phyloP scores from a whole-genome alignment of 2,797 vertebrate species.

The Falco biarmicus region DNA sequence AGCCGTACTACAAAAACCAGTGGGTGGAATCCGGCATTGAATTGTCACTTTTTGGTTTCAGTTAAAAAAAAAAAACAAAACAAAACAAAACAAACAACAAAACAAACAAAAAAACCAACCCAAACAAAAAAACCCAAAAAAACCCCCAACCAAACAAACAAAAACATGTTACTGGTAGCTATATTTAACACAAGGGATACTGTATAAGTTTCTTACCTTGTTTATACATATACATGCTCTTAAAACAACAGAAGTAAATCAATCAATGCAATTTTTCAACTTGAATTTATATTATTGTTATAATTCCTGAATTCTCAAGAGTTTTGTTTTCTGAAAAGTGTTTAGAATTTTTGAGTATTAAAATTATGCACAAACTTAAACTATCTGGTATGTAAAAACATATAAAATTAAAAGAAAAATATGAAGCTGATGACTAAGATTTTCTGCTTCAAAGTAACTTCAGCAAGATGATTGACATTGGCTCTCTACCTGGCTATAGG shows the following conservation, averaged over 20 bases:
- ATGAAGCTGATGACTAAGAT: background rate
- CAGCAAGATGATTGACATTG: background rate
- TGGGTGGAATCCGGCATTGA: background rate
- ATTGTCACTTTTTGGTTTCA: background rate
- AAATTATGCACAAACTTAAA: background rate
- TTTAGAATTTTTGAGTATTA: background rate
- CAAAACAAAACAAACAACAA: background rate
- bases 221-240: background rate
- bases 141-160: too few species aligned
- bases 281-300: background rate
- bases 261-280: background rate
- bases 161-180: background rate
- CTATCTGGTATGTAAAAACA: background rate
- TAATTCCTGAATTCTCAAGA: background rate
- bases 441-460: background rate
- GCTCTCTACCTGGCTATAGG: background rate
- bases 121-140: too few species aligned
- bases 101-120: too few species aligned
- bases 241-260: background rate
- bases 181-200: background rate
- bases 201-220: background rate
- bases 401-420: background rate
- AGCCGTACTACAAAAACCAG: background rate
- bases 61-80: background rate
- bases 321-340: background rate